Evolutionary conservation across 2,113 vertebrate species (phyloP).

Genomic region (Numenius arquata): DNA sequence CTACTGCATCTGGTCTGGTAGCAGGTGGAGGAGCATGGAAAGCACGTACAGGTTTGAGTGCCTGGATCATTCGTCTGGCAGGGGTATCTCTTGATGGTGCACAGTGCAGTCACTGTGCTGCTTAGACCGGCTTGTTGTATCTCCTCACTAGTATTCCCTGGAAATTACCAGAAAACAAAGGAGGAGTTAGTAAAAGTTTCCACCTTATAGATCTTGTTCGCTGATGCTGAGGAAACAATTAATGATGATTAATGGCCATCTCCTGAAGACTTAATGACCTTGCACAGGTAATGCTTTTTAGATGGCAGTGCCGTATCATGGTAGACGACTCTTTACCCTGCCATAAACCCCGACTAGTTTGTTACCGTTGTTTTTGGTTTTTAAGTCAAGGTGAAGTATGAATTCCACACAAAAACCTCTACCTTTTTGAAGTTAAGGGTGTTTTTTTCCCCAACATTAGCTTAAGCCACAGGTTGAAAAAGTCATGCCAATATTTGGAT

Average conservation of each 20-base stretch:
- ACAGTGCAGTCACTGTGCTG: neutral
- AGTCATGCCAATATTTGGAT: neutral
- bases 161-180: neutral
- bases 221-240: neutral
- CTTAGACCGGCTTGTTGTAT: fast-evolving
- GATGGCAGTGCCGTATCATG: neutral
- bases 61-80: fast-evolving
- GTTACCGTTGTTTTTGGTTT: neutral
- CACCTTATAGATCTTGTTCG: neutral
- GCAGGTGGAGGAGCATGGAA: neutral
- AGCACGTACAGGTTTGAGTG: neutral
- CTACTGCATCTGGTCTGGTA: neutral
- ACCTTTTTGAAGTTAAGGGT: neutral
- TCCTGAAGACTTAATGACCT: neutral
- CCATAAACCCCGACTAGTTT: neutral
- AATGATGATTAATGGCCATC: neutral
- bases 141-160: neutral
- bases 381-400: neutral
- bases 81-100: neutral
- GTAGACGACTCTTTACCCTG: neutral
- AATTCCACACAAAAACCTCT: neutral
- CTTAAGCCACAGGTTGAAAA: neutral
- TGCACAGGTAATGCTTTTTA: neutral
- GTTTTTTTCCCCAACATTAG: neutral
- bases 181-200: neutral